phyloP scores from a whole-genome alignment of 2,888 invertebrate genomes.

The Parnassius mnemosyne region DNA sequence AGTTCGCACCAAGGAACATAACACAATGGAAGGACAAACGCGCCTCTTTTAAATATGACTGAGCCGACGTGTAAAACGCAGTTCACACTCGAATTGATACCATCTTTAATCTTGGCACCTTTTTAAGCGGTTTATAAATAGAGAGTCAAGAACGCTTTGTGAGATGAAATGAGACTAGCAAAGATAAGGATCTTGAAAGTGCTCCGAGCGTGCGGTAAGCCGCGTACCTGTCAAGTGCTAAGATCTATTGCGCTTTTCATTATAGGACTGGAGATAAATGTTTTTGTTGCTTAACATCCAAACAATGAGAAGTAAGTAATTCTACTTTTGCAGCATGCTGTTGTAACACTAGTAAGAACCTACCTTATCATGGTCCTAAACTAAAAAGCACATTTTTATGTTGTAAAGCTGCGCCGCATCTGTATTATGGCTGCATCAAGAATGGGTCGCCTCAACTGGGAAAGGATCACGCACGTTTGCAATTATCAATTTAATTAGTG shows the following conservation, averaged over 20 bases:
- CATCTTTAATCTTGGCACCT: constrained; percentile 80
- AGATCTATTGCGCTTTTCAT: constrained; percentile 64
- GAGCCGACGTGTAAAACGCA: constrained; percentile 65
- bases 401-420: too few relatives aligned
- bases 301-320: constrained; percentile 13
- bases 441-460: too few relatives aligned
- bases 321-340: neutral
- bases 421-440: too few relatives aligned
- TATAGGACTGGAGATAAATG: constrained; percentile 35
- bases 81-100: constrained; percentile 56
- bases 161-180: constrained; percentile 70
- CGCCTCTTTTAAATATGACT: constrained; percentile 49
- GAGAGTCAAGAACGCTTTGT: constrained; percentile 65
- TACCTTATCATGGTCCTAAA: too few relatives aligned
- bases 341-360: too few relatives aligned
- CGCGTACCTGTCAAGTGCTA: constrained; percentile 48
- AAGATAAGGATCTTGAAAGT: constrained; percentile 71
- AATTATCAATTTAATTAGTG: too few relatives aligned
- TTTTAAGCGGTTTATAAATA: constrained; percentile 73
- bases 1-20: too few relatives aligned
- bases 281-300: constrained; percentile 26
- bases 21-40: neutral
- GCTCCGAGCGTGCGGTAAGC: constrained; percentile 56
- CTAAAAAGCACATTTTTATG: too few relatives aligned
- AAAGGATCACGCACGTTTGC: too few relatives aligned